Evolutionary conservation across 2,888 invertebrate species (phyloP).

Genomic region (Synergus laeviventris): DNA sequence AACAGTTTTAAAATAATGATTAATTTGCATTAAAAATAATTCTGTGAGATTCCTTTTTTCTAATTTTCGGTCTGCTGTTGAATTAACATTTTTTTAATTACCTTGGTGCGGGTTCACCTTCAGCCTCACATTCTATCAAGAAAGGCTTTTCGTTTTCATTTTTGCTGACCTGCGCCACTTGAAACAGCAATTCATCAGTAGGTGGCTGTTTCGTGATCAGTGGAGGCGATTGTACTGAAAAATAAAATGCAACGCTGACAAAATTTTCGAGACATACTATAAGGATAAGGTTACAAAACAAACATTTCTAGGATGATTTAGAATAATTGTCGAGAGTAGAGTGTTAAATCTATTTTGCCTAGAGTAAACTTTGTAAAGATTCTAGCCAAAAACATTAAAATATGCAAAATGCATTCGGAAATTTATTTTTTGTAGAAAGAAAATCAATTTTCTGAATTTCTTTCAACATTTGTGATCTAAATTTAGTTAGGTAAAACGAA

Average conservation of each 20-base stretch:
- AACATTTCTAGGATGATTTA: constrained; percentile 17
- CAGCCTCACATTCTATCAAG: constrained; percentile 97
- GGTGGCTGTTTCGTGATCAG: constrained; percentile 95
- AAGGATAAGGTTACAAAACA: background rate
- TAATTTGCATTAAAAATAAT: too few species aligned
- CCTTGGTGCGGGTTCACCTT: constrained; percentile 95
- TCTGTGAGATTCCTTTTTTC: too few species aligned
- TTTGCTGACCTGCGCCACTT: constrained; percentile 86
- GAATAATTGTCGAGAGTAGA: background rate
- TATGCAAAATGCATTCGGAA: background rate
- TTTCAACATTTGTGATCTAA: background rate
- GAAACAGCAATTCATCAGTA: constrained; percentile 92
- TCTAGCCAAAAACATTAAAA: background rate
- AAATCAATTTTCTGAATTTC: background rate
- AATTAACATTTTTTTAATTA: constrained; percentile 73
- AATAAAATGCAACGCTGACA: constrained; percentile 44
- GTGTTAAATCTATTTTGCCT: background rate
- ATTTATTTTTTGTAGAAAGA: background rate
- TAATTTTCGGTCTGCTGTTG: too few species aligned
- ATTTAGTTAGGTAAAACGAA: background rate
- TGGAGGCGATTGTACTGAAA: constrained; percentile 91
- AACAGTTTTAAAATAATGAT: too few species aligned
- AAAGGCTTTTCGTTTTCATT: constrained; percentile 95
- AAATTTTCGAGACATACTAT: constrained; percentile 37
- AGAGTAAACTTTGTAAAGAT: background rate